phyloP scores from a whole-genome alignment of 2,113 vertebrate genomes.

The Marcusenius ussheri region DNA sequence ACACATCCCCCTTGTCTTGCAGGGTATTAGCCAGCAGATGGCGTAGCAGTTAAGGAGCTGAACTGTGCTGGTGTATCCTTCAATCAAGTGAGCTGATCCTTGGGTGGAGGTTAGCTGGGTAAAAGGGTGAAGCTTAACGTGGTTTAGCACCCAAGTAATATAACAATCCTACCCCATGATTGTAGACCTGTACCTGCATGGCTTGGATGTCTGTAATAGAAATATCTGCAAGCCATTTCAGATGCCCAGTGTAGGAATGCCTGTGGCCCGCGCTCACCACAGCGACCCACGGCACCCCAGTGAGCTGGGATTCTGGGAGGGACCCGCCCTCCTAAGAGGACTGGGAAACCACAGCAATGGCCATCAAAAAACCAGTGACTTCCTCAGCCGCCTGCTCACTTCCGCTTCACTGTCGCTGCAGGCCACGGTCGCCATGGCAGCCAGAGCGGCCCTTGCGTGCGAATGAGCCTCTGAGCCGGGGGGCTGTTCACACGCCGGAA shows the following conservation, averaged over 20 bases:
- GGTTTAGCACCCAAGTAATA: background rate
- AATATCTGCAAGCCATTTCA: background rate
- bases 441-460: slow-evolving; percentile 63
- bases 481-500: slow-evolving; percentile 62
- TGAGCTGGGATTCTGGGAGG: background rate
- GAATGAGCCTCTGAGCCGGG: slow-evolving; percentile 55
- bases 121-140: background rate
- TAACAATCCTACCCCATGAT: background rate
- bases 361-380: slow-evolving; percentile 72
- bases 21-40: background rate
- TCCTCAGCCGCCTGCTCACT: slow-evolving; percentile 68
- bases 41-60: background rate
- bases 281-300: background rate
- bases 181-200: background rate
- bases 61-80: background rate
- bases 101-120: background rate
- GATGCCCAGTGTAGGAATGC: background rate
- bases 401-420: slow-evolving; percentile 63
- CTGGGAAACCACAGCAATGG: slow-evolving; percentile 57
- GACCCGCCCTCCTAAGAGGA: slow-evolving; percentile 31
- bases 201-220: background rate
- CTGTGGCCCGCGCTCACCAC: background rate
- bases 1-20: background rate
- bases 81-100: background rate
- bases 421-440: slow-evolving; percentile 51